phyloP scores from a whole-genome alignment of 2,888 invertebrate genomes.

The Aspidapion aeneum region DNA sequence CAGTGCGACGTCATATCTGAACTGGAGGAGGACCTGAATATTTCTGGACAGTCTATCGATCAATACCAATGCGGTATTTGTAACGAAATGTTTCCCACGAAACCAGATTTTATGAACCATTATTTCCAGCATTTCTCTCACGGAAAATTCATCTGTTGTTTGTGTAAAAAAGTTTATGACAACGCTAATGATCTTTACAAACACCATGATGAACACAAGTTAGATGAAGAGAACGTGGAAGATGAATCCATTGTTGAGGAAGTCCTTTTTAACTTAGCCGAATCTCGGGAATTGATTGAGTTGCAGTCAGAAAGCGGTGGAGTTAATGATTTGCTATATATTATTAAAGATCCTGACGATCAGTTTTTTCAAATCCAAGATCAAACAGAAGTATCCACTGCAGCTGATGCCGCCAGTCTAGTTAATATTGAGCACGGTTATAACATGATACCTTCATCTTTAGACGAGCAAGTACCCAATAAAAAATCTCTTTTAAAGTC shows the following conservation, averaged over 20 bases:
- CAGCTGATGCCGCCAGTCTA: constrained; percentile 28
- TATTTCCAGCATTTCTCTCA: constrained; percentile 38
- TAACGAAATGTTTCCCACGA: constrained; percentile 37
- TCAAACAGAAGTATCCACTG: constrained; percentile 13
- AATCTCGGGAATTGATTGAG: constrained; percentile 35
- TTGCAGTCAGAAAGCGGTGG: constrained; percentile 28
- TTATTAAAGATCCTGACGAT: constrained; percentile 40
- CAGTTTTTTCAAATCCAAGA: constrained; percentile 37
- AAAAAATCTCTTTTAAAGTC: constrained; percentile 7
- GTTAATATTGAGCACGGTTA: constrained; percentile 46
- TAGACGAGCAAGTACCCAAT: constrained; percentile 2
- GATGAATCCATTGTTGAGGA: constrained; percentile 29
- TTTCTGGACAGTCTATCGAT: constrained; percentile 1
- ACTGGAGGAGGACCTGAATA: constrained; percentile 8
- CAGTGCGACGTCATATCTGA: constrained; percentile 9
- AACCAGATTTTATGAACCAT: constrained; percentile 40
- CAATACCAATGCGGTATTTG: constrained; percentile 45
- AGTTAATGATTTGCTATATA: constrained; percentile 41
- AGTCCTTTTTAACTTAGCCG: constrained; percentile 33
- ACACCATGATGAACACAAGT: constrained; percentile 42
- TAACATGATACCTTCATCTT: constrained; percentile 36
- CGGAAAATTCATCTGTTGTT: constrained; percentile 41
- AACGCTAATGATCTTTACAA: constrained; percentile 39
- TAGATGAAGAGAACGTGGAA: constrained; percentile 23
- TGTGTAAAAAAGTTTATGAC: constrained; percentile 38